Evolutionary conservation across 2,888 invertebrate genomes (phyloP).

Genomic region (Synergus laeviventris): DNA sequence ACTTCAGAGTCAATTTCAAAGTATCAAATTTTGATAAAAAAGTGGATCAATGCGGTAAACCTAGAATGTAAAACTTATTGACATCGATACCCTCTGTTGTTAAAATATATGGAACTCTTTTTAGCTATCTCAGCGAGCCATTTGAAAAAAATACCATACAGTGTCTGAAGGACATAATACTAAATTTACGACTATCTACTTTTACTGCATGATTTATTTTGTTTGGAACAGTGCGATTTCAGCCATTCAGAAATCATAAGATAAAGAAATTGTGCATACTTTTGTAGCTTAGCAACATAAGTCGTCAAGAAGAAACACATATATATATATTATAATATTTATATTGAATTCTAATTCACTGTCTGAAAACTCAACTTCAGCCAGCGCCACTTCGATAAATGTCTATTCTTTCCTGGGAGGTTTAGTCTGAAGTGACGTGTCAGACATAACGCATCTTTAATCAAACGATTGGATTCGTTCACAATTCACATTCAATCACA

Average conservation of each 20-base stretch:
- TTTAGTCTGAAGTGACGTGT: neutral
- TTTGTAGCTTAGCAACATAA: neutral
- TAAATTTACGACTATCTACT: too few relatives aligned
- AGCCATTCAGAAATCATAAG: neutral
- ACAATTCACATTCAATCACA: constrained; percentile 58
- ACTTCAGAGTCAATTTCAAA: neutral
- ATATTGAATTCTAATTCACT: neutral
- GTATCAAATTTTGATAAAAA: too few relatives aligned
- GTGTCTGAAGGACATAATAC: too few relatives aligned
- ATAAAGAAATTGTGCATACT: neutral
- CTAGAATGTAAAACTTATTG: too few relatives aligned
- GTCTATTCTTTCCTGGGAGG: neutral
- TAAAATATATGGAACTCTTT: too few relatives aligned
- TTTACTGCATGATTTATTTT: too few relatives aligned
- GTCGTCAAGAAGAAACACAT: neutral
- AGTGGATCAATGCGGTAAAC: too few relatives aligned
- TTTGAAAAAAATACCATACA: too few relatives aligned
- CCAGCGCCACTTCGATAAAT: neutral
- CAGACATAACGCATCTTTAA: constrained; percentile 15
- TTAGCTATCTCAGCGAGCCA: neutral
- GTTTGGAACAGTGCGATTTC: too few relatives aligned
- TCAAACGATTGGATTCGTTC: constrained; percentile 17
- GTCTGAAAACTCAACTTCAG: neutral
- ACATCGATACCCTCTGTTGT: too few relatives aligned
- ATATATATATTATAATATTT: neutral